Conservation (phyloP, 1,140 invertebrate species). For the Lucilia cuprina region DNA sequence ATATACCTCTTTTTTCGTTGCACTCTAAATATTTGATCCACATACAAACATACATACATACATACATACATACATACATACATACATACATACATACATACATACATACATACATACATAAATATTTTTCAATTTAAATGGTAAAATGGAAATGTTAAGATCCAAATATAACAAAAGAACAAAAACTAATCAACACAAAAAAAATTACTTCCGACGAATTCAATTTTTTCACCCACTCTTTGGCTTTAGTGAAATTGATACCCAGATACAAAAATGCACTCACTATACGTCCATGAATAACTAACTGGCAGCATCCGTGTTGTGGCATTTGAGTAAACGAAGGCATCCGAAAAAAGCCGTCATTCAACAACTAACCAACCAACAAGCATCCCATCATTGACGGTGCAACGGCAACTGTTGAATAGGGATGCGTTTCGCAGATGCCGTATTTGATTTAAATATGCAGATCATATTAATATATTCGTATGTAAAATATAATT, state of each 20-base stretch:
- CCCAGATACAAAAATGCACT: neutral
- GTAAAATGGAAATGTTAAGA: neutral
- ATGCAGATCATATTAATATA: conserved; percentile 35
- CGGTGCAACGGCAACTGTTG: neutral
- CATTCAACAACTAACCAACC: conserved; percentile 1
- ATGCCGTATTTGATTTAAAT: conserved; percentile 30
- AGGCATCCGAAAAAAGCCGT: neutral
- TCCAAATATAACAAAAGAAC: neutral
- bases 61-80: too few species aligned
- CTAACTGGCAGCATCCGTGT: neutral
- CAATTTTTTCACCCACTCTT: conserved; percentile 38
- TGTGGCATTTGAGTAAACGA: neutral
- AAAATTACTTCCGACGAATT: conserved; percentile 37
- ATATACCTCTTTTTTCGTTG: too few species aligned
- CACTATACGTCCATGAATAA: neutral
- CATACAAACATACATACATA: too few species aligned
- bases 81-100: too few species aligned
- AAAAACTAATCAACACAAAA: conserved; percentile 29
- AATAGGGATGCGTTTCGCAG: conserved; percentile 23
- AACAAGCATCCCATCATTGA: neutral
- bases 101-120: too few species aligned
- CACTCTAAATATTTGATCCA: too few species aligned
- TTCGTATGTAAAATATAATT: conserved; percentile 12
- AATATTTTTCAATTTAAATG: conserved; percentile 11
- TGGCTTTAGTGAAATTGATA: conserved; percentile 17